Base-by-base conservation (phyloP, 2,113 vertebrate genomes). In the Carassius auratus region DNA sequence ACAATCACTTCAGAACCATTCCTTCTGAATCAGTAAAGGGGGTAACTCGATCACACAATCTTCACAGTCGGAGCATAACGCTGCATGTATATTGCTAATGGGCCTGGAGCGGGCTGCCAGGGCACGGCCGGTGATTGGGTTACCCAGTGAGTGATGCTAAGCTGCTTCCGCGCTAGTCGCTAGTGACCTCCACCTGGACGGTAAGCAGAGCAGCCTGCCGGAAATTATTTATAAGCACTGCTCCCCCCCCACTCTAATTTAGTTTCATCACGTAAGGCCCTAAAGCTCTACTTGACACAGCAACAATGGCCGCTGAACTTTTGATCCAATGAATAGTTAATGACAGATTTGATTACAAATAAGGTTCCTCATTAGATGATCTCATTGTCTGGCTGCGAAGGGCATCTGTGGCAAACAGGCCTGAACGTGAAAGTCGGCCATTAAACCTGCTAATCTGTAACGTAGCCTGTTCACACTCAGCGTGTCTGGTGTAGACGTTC, bases 261-360 rank as follows among this genome's bases (percentile, higher is more conserved):
- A 79, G 76, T 95, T 95, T 93, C 95, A 95, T 93, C 92, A 89
- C 90, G 90, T 86, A 84, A 91, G 91, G 92, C 92, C 91, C 84
- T 36, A 84, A 21, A 90, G 94, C 90, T 94, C 91, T 91, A 92
- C 94, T 87, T 95, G 93, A 96, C 94, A 93, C 90, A 90, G 93
- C 94, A 93, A 95, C 94, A 95, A 95, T 94, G 95, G 94, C 93
- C 92, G 88, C 74, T 91, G 93, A 95, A 96, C 96, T 96, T 95
- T 95, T 95, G 95, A 95, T 95, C 94, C 93, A 91, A 93, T 97
- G 93, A 96, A 96, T 96, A 95, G 92, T 96, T 96, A 94, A 97
- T 96, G 95, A 96, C 94, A 91, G 93, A 91, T 94, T 94, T 96
- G 94, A 95, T 95, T 93, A 96, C 95, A 93, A 93, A 95, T 95